Evolutionary conservation across 2,888 invertebrate species (phyloP).

Genomic region (Pterostichus madidus): DNA sequence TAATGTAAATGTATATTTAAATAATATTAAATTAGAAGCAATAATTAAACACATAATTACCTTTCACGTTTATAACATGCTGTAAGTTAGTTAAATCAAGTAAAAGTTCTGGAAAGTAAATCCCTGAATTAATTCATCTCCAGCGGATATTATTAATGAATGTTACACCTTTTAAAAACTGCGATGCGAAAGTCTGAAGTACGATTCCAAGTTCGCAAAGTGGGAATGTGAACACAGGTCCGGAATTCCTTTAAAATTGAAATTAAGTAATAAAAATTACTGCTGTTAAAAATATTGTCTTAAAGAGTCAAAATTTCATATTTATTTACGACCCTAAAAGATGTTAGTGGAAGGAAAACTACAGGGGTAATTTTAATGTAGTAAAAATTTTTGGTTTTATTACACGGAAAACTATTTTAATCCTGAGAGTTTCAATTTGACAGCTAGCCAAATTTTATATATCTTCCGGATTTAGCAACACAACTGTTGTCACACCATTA

Average conservation of each 20-base stretch:
- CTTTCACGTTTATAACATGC: background rate
- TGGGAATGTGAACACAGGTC: background rate
- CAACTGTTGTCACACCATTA: background rate
- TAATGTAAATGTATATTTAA: background rate
- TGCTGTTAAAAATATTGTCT: no score
- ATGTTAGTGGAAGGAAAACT: no score
- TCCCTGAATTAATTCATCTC: background rate
- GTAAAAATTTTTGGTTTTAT: background rate
- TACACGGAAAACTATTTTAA: constrained; percentile 2
- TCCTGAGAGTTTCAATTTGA: constrained; percentile 20
- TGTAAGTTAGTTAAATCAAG: background rate
- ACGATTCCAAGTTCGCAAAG: background rate
- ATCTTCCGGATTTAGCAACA: constrained; percentile 4
- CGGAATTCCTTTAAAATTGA: background rate
- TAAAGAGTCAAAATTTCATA: no score
- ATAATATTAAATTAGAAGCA: no score
- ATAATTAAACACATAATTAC: background rate
- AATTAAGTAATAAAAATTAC: no score
- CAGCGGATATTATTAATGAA: constrained; percentile 3
- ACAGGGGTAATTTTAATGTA: no score
- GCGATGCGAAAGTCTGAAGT: constrained; percentile 2
- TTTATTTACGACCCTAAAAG: no score
- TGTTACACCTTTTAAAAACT: constrained; percentile 18
- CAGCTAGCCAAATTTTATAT: background rate
- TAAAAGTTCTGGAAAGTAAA: constrained; percentile 12